Conservation (phyloP, 2,797 vertebrate genomes). For the Trachops cirrhosus region DNA sequence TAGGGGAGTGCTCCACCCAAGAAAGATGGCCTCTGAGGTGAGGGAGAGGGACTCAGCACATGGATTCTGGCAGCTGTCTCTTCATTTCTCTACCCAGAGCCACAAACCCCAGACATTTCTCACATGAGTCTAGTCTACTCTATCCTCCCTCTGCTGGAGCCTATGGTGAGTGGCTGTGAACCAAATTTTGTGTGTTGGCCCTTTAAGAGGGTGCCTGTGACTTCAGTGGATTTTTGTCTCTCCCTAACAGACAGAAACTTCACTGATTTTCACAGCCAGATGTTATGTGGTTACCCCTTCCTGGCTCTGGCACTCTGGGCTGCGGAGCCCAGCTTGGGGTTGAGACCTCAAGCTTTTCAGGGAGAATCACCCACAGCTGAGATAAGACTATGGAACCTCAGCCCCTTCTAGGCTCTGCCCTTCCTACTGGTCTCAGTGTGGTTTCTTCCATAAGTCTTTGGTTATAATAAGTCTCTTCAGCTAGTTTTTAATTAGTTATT, state of each 20-base stretch:
- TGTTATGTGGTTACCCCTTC: not conserved
- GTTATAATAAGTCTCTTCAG: not conserved
- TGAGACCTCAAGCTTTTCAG: not conserved
- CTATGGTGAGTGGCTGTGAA: not conserved
- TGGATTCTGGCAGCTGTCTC: not conserved
- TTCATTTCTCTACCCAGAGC: not conserved
- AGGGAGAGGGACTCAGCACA: not conserved
- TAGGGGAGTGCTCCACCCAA: not conserved
- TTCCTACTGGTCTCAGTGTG: not conserved
- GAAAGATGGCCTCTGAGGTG: not conserved
- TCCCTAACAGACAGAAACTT: not conserved
- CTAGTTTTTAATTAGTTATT: not conserved
- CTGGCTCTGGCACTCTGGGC: not conserved
- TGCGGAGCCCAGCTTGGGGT: not conserved
- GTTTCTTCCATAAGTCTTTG: not conserved
- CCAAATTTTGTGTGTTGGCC: not conserved
- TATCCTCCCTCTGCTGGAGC: not conserved
- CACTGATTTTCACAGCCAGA: not conserved
- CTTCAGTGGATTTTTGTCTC: not conserved
- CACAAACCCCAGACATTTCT: not conserved
- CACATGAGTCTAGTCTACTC: not conserved
- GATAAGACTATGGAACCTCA: not conserved
- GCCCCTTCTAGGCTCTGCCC: not conserved
- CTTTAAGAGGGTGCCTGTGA: not conserved
- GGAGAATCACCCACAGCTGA: not conserved